phyloP scores from a whole-genome alignment of 2,888 invertebrate genomes.

The Dascillus cervinus region DNA sequence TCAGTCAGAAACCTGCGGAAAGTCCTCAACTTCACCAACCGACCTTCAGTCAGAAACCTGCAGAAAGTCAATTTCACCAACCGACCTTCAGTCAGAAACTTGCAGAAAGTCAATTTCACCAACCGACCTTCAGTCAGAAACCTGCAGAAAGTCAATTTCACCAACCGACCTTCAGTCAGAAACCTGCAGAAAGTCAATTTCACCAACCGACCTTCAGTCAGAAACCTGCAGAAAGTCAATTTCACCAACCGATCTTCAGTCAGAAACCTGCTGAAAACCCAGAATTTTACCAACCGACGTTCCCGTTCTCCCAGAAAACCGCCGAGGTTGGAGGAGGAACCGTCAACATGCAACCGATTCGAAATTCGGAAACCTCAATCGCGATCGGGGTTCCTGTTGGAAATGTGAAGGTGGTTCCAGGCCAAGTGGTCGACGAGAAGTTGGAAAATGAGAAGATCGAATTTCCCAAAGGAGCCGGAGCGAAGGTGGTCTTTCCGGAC shows the following conservation, averaged over 20 bases:
- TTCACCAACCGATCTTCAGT: not conserved
- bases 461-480: constrained; percentile 26
- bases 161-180: constrained; percentile 1
- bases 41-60: too few species aligned
- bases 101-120: constrained; percentile 3
- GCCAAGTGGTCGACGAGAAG: constrained; percentile 39
- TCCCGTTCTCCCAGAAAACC: too few species aligned
- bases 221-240: not conserved
- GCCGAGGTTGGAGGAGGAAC: constrained; percentile 27
- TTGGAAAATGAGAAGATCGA: constrained; percentile 28
- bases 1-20: too few species aligned
- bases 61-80: constrained; percentile 21
- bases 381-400: constrained; percentile 38
- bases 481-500: constrained; percentile 37
- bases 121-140: too few species aligned
- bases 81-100: constrained; percentile 9
- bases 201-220: not conserved
- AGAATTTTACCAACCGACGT: not conserved
- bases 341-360: constrained; percentile 37
- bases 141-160: constrained; percentile 4
- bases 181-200: too few species aligned
- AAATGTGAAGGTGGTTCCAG: constrained; percentile 32
- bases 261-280: not conserved
- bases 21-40: too few species aligned
- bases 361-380: constrained; percentile 38